phyloP scores from a whole-genome alignment of 2,797 vertebrate genomes.

The Xerus rutilus region DNA sequence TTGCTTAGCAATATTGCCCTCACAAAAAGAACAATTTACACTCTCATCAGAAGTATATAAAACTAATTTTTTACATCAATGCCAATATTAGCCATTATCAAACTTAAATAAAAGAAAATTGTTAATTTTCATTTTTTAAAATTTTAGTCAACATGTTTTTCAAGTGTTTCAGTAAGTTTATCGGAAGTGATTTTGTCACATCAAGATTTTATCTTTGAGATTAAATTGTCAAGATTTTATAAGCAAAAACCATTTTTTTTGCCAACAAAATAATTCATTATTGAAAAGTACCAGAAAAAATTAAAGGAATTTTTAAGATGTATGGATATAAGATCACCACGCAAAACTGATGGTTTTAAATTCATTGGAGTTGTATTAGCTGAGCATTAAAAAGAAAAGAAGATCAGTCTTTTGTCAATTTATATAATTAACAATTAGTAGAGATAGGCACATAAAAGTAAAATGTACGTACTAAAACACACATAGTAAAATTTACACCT shows the following conservation, averaged over 20 bases:
- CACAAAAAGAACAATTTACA: neutral
- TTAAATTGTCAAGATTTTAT: too few relatives aligned
- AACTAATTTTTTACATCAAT: neutral
- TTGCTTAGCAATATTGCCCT: neutral
- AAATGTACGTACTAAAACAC: neutral
- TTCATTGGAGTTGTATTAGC: neutral
- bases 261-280: neutral
- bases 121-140: neutral
- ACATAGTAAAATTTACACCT: neutral
- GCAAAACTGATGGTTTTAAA: neutral
- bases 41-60: neutral
- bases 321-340: neutral
- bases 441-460: neutral
- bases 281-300: neutral
- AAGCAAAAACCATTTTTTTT: too few relatives aligned
- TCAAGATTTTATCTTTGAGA: too few relatives aligned
- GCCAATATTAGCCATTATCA: neutral
- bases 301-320: neutral
- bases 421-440: neutral
- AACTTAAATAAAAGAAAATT: neutral
- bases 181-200: neutral
- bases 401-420: neutral
- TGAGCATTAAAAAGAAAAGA: neutral
- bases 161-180: neutral
- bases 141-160: constrained; percentile 42